Percentiles rank a stretch among this genome's conserved stretches.
These are phyloP conservation scores for Astreopora myriophthalma DNA, from an alignment of 64 coral and sea anemone genomes.

Conservation along the genomic window DNA sequence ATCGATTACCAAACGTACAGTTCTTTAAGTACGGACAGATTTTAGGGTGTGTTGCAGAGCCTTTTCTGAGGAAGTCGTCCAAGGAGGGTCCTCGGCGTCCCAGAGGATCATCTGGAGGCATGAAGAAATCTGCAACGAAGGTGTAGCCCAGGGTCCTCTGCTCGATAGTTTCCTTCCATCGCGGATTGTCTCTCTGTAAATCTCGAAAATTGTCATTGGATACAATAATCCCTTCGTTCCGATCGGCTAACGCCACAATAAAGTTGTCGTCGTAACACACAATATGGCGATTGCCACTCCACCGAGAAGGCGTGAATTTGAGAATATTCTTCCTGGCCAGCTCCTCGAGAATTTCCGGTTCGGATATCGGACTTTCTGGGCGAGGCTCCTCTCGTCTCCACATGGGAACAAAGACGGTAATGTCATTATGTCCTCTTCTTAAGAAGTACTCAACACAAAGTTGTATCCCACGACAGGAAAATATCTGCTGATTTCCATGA, in stretches of 20 bases:
- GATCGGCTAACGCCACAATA: conserved; percentile 74
- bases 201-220: conserved; percentile 96
- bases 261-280: conserved; percentile 98
- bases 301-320: conserved; percentile 86
- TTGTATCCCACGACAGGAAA: conserved; percentile 91
- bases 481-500: conserved; percentile 91
- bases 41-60: conserved; percentile 68
- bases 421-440: conserved; percentile 83
- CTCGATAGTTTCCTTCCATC: conserved; percentile 92
- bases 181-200: conserved; percentile 68
- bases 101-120: conserved; percentile 94
- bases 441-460: conserved; percentile 92
- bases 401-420: conserved; percentile 88
- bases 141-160: conserved; percentile 84
- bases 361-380: conserved; percentile 64
- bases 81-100: conserved; percentile 85
- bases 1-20: conserved; percentile 92
- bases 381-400: conserved; percentile 75
- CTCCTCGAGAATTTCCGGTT: conserved; percentile 74
- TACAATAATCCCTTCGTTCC: conserved; percentile 84
- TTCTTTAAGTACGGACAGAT: conserved; percentile 78
- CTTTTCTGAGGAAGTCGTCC: conserved; percentile 87
- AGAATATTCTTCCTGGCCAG: conserved; percentile 64
- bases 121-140: conserved; percentile 85
- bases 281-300: conserved; percentile 74